Percentiles rank a stretch among this genome's conserved stretches.
These are phyloP conservation scores for Buathra laborator DNA, from an alignment of 2,888 invertebrate species.

Conservation along the genomic window DNA sequence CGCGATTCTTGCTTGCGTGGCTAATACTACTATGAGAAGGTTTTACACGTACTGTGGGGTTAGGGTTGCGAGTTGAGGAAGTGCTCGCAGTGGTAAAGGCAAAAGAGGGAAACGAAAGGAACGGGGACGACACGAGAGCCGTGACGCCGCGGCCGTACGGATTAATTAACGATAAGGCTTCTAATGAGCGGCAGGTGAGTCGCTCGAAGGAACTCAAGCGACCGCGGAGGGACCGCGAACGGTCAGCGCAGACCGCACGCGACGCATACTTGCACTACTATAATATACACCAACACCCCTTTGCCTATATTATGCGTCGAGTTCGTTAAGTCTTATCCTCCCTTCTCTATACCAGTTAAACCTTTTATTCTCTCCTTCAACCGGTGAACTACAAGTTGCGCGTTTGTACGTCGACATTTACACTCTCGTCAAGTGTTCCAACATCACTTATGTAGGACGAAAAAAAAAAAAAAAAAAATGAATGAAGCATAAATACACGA, in stretches of 20 bases:
- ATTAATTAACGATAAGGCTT: slow-evolving; percentile 85
- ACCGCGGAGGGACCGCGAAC: slow-evolving; percentile 65
- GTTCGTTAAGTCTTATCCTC: slow-evolving; percentile 24
- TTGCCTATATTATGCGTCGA: background rate
- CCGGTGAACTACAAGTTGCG: background rate
- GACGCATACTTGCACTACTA: slow-evolving; percentile 59
- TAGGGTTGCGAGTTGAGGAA: slow-evolving; percentile 67
- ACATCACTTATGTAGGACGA: too few relatives aligned
- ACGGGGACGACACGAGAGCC: slow-evolving; percentile 82
- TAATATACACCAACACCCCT: slow-evolving; percentile 55
- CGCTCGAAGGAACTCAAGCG: slow-evolving; percentile 75
- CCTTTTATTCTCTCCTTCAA: slow-evolving; percentile 20
- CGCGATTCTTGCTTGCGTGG: slow-evolving; percentile 63
- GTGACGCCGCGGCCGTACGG: slow-evolving; percentile 83
- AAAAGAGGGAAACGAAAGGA: slow-evolving; percentile 75
- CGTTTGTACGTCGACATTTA: background rate
- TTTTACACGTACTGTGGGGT: slow-evolving; percentile 21
- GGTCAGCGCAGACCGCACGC: slow-evolving; percentile 67
- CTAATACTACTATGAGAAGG: slow-evolving; percentile 56
- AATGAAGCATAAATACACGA: too few relatives aligned
- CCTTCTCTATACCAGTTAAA: slow-evolving; percentile 2
- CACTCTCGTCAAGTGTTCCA: background rate
- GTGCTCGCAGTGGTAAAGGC: slow-evolving; percentile 59
- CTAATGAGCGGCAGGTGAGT: slow-evolving; percentile 85
- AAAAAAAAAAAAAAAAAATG: too few relatives aligned